These are phyloP conservation scores for Nycticebus coucang DNA, from an alignment of 2,113 vertebrate species.

Conservation along the genomic window DNA sequence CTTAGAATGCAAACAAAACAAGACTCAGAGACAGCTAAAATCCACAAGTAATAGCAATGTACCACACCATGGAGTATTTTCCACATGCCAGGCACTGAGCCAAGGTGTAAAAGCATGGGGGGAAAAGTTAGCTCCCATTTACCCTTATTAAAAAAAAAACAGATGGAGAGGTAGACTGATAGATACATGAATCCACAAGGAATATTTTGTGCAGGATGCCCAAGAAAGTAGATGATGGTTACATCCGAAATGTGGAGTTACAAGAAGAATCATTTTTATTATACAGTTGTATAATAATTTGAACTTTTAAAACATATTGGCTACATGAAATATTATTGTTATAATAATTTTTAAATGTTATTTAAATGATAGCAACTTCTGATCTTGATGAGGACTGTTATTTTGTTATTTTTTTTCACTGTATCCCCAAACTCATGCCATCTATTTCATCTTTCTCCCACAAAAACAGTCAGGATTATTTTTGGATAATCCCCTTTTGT, in stretches of 20 bases:
- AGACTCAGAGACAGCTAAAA: background rate
- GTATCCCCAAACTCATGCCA: background rate
- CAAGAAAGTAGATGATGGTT: background rate
- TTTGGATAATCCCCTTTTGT: background rate
- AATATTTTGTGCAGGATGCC: background rate
- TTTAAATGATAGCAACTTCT: background rate
- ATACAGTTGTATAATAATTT: background rate
- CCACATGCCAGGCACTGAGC: background rate
- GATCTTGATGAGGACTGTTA: background rate
- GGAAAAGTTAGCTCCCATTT: background rate
- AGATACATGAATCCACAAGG: background rate
- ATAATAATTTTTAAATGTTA: background rate
- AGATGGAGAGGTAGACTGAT: rapidly evolving
- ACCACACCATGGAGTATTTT: background rate
- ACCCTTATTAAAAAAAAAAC: background rate
- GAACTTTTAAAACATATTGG: background rate
- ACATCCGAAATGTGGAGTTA: background rate
- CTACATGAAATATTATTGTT: background rate
- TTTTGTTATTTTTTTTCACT: background rate
- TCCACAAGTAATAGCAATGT: background rate
- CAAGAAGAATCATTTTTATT: background rate
- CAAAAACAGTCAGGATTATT: background rate
- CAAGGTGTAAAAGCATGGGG: background rate
- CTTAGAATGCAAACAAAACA: background rate
- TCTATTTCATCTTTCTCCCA: background rate